These are phyloP conservation scores for Plebejus anna DNA, from an alignment of 2,888 invertebrate genomes.

Conservation along the genomic window DNA sequence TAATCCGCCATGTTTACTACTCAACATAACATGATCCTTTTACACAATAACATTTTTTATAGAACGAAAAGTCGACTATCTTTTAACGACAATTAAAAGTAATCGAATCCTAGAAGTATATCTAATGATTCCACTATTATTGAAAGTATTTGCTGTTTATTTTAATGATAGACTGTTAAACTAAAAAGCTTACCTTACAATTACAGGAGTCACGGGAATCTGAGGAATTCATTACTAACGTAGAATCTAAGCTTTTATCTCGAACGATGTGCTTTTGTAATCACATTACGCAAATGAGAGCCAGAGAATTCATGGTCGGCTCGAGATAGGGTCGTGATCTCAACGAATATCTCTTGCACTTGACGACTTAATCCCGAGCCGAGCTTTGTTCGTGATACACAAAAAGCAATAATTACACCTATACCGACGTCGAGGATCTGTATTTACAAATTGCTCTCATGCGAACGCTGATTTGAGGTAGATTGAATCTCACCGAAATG, in stretches of 20 bases:
- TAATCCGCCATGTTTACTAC: neutral
- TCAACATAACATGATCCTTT: neutral
- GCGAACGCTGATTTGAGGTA: neutral
- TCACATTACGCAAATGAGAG: constrained; percentile 78
- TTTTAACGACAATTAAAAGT: neutral
- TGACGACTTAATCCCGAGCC: constrained; percentile 56
- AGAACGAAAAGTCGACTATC: neutral
- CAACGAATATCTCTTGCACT: constrained; percentile 68
- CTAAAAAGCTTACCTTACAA: constrained; percentile 42
- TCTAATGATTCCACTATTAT: neutral
- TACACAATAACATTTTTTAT: neutral
- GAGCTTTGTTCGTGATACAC: constrained; percentile 45
- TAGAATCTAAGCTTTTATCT: constrained; percentile 73
- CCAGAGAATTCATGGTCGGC: constrained; percentile 69
- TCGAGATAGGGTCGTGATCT: constrained; percentile 71
- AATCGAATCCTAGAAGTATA: neutral
- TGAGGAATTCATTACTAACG: constrained; percentile 74
- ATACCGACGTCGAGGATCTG: constrained; percentile 6
- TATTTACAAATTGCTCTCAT: constrained; percentile 9
- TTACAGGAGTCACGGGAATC: constrained; percentile 60
- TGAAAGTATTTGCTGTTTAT: neutral
- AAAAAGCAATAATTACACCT: constrained; percentile 24
- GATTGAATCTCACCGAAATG: constrained; percentile 9
- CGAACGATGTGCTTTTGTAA: constrained; percentile 77
- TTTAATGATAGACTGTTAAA: neutral